Conservation (phyloP, 2,797 vertebrate genomes). For the Distichodus sexfasciatus region DNA sequence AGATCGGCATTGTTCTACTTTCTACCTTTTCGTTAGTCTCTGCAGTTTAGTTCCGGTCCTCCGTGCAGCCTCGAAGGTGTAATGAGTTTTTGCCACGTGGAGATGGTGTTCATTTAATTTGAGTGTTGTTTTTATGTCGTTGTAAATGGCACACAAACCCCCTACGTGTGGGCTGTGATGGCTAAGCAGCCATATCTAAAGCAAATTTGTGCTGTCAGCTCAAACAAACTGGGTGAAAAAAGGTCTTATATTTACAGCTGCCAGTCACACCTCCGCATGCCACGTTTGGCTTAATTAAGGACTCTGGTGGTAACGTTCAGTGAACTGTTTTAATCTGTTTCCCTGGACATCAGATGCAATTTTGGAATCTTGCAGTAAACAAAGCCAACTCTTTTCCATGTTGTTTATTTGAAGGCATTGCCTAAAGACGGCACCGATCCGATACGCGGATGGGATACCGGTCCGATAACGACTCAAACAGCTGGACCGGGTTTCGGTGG, state of each 20-base stretch:
- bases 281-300: neutral
- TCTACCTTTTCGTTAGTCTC: neutral
- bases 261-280: neutral
- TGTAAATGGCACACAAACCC: constrained; percentile 4
- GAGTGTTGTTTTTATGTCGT: neutral
- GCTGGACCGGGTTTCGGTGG: no score
- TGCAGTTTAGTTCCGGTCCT: constrained; percentile 24
- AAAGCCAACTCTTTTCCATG: no score
- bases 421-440: no score
- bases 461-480: no score
- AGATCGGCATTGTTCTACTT: constrained; percentile 11
- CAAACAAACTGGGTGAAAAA: neutral
- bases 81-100: constrained; percentile 50
- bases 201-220: neutral
- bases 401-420: no score
- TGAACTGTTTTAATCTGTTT: no score
- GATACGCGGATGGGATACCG: no score
- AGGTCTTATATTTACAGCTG: neutral
- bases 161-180: neutral
- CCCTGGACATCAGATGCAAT: no score
- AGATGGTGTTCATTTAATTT: constrained; percentile 38
- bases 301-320: neutral
- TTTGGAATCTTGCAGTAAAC: no score
- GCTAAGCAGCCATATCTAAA: neutral
- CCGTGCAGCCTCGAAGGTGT: constrained; percentile 47